These are phyloP conservation scores for Xylota segnis DNA, from an alignment of 2,888 invertebrate species.

Conservation along the genomic window DNA sequence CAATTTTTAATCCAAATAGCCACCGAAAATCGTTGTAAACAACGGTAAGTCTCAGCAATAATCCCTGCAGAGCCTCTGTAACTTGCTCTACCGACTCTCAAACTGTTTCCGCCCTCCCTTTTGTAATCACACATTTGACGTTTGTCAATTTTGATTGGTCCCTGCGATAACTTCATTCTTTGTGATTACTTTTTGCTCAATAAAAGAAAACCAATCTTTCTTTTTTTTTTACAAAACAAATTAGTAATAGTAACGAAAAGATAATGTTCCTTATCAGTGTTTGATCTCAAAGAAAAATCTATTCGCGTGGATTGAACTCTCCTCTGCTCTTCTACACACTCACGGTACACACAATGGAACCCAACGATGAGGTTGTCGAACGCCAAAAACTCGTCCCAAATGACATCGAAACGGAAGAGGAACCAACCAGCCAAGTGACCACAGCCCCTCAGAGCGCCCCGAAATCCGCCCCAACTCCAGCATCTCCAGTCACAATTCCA, in stretches of 20 bases:
- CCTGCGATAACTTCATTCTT: slow-evolving; percentile 56
- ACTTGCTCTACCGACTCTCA: background rate
- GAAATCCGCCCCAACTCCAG: slow-evolving; percentile 83
- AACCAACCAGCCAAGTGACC: slow-evolving; percentile 79
- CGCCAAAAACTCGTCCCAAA: slow-evolving; percentile 84
- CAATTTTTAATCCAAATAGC: too few relatives aligned
- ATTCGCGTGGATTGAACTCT: slow-evolving; percentile 15
- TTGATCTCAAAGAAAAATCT: slow-evolving; percentile 56
- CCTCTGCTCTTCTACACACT: slow-evolving; percentile 9
- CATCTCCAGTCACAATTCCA: slow-evolving; percentile 82
- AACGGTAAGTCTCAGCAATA: background rate
- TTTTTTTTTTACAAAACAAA: slow-evolving; percentile 53
- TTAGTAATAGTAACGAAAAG: slow-evolving; percentile 27
- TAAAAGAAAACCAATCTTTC: slow-evolving; percentile 40
- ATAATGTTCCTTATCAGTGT: slow-evolving; percentile 67
- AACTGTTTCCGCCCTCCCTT: slow-evolving; percentile 85
- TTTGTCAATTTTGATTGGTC: slow-evolving; percentile 81
- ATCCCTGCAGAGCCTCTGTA: background rate
- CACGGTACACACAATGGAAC: slow-evolving; percentile 81
- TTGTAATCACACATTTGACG: slow-evolving; percentile 86
- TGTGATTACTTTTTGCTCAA: slow-evolving; percentile 75
- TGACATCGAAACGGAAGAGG: slow-evolving; percentile 84
- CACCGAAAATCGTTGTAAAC: too few relatives aligned
- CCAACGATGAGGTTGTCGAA: slow-evolving; percentile 84
- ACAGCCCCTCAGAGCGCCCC: slow-evolving; percentile 80